Percentiles rank a stretch among this genome's conserved stretches.
Evolutionary conservation across 2,113 vertebrate genomes (phyloP).

Genomic region (Sciurus niger): DNA sequence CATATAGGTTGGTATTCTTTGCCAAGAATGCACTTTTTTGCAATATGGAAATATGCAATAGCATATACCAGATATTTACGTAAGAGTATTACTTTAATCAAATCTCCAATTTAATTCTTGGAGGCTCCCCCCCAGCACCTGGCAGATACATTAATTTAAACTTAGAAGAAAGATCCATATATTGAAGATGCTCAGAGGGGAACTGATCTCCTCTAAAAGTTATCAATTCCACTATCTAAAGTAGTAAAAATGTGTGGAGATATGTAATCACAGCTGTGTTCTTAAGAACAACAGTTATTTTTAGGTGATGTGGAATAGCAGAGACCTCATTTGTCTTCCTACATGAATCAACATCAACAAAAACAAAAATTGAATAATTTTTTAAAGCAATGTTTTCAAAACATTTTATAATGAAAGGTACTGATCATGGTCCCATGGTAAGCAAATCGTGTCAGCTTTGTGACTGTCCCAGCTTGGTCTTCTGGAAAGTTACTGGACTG

Average conservation of each 20-base stretch:
- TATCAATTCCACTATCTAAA: neutral
- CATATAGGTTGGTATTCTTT: neutral
- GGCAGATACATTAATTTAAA: neutral
- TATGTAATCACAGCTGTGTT: neutral
- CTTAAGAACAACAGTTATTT: neutral
- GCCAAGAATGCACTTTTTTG: neutral
- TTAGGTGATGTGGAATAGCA: neutral
- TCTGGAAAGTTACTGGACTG: neutral
- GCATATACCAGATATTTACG: neutral
- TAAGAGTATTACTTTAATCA: neutral
- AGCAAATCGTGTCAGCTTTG: neutral
- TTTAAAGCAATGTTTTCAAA: neutral
- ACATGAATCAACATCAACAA: neutral
- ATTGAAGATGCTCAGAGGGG: neutral
- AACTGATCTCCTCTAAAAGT: neutral
- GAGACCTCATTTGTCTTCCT: neutral
- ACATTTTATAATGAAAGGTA: neutral
- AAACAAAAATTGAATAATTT: neutral
- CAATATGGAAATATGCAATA: neutral
- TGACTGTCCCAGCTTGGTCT: neutral
- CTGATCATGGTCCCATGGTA: neutral
- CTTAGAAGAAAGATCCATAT: neutral
- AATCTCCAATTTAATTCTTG: neutral
- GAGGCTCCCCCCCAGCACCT: accelerated
- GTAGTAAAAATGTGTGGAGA: neutral